Conservation (phyloP, 2,888 invertebrate species). For the Amaurobius ferox region DNA sequence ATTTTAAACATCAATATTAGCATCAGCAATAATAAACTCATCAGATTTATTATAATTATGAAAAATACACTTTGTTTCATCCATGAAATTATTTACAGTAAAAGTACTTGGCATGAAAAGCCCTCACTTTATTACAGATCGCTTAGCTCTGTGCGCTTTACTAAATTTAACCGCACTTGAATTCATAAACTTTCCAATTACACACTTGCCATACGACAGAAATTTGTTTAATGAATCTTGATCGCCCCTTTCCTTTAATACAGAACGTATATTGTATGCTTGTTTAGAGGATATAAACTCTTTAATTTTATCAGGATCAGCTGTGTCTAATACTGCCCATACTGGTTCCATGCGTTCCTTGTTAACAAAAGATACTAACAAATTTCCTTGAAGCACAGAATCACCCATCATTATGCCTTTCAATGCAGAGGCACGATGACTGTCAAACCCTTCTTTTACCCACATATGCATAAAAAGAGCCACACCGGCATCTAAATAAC, state of each 20-base stretch:
- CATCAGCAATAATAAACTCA: no score
- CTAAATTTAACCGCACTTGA: neutral
- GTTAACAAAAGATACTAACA: neutral
- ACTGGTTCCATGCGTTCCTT: constrained; percentile 19
- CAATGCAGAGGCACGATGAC: constrained; percentile 19
- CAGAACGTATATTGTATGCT: constrained; percentile 13
- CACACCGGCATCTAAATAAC: constrained; percentile 1
- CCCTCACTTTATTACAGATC: neutral
- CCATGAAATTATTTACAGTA: no score
- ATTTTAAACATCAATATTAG: no score
- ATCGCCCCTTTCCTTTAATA: constrained; percentile 18
- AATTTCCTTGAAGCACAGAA: neutral
- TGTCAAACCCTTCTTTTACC: constrained; percentile 26
- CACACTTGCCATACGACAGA: neutral
- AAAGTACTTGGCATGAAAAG: no score
- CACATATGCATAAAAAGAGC: constrained; percentile 19
- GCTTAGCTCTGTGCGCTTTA: neutral
- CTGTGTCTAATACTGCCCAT: constrained; percentile 26
- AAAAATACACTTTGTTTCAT: no score
- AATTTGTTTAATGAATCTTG: neutral
- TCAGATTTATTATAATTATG: no score
- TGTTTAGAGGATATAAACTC: constrained; percentile 13
- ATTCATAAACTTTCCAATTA: neutral
- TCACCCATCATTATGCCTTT: neutral
- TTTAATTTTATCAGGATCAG: constrained; percentile 22